Evolutionary conservation across 37 sponge, comb jelly and placozoan species (phyloP), one percentile per base, ranked within the genome.

Genomic region (Ianthella basta): DNA sequence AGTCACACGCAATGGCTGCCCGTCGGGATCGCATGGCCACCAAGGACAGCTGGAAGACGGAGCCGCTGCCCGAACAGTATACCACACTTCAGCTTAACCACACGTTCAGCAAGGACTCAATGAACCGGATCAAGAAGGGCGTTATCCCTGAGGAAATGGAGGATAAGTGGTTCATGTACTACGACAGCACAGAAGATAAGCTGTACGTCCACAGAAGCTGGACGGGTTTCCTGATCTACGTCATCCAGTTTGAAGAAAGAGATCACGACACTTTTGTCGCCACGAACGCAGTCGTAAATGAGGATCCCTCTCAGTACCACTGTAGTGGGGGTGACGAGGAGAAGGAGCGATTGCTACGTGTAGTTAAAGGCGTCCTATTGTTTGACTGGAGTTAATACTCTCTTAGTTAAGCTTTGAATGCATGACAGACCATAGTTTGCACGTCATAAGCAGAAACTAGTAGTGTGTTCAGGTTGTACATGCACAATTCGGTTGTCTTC

Each of bases 91-190:
- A 85, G 30, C 30, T 77, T 34, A 85, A 77, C 5, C 19, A 0
- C 1, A 56, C 8, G 39, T 78, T 72, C 60, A 57, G 53, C 75
- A 30, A 27, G 50, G 8, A 3, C 6, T 3, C 24, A 1, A 75
- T 85, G 86, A 56, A 59, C 13, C 3, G 0, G 0, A 85, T 85
- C 30, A 24, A 35, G 40, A 55, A 79, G 12, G 86, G 86, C 56
- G 18, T 40, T 19, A 50, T 85, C 27, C 86, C 86, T 29, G 64
- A 85, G 30, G 59, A 74, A 54, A 85, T 85, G 86, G 86, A 85
- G 15, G 86, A 85, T 35, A 85, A 85, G 35, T 85, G 86, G 86
- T 85, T 85, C 59, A 85, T 85, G 24, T 85, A 85, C 56, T 85
- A 79, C 39, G 50, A 44, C 50, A 3, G 6, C 50, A 15, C 33